Evolutionary conservation across 2,113 vertebrate genomes (phyloP).

Genomic region (Corydoras maculifer): DNA sequence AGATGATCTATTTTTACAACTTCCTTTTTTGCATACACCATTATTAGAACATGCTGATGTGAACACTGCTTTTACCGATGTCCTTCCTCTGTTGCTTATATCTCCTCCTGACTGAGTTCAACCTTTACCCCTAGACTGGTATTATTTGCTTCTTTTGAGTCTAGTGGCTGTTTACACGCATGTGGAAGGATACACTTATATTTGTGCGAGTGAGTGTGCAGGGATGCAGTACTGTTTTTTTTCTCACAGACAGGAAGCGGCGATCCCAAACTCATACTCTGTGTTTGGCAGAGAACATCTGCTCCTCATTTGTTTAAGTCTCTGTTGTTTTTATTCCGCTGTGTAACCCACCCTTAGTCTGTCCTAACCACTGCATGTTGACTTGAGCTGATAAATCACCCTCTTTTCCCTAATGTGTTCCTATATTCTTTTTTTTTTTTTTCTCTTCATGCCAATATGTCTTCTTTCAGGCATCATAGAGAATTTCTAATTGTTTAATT

Average conservation of each 20-base stretch:
- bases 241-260: conserved; percentile 46
- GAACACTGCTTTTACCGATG: conserved; percentile 9
- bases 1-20: conserved; percentile 26
- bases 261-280: conserved; percentile 42
- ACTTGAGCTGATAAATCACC: conserved; percentile 28
- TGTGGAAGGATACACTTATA: not conserved
- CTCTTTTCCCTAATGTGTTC: conserved; percentile 27
- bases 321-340: conserved; percentile 52
- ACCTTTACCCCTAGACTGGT: not conserved
- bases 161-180: conserved; percentile 16
- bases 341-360: conserved; percentile 45
- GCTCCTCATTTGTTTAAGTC: conserved; percentile 56
- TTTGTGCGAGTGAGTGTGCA: conserved; percentile 15
- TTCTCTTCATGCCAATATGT: conserved; percentile 4
- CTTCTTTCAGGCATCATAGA: not conserved
- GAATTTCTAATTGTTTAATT: conserved; percentile 1
- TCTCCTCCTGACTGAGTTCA: not conserved
- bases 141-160: conserved; percentile 11
- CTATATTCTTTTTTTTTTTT: conserved; percentile 5
- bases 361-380: conserved; percentile 16
- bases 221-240: conserved; percentile 41
- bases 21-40: conserved; percentile 18
- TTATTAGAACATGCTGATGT: conserved; percentile 12
- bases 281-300: conserved; percentile 60
- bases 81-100: conserved; percentile 27